phyloP scores from a whole-genome alignment of 2,888 invertebrate genomes.

The Lepas anatifera region DNA sequence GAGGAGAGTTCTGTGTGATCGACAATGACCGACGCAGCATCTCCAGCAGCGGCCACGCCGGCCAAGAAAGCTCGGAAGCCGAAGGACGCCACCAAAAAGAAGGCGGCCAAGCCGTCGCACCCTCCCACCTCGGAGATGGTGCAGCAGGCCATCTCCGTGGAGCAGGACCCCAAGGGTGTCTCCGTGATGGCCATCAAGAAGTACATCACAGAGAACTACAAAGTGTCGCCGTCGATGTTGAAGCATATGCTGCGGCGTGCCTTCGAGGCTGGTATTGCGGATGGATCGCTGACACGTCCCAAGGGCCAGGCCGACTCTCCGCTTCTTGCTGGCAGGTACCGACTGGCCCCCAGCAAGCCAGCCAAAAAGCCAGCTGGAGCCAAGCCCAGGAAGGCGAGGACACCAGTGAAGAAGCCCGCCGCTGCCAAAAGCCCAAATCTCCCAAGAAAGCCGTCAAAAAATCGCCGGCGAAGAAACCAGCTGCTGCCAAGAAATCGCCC shows the following conservation, averaged over 20 bases:
- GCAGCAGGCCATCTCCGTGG: conserved; percentile 30
- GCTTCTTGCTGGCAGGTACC: conserved; percentile 24
- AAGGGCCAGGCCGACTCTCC: conserved; percentile 26
- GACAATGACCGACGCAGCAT: too few relatives aligned
- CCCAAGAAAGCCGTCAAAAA: conserved; percentile 22
- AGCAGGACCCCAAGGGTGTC: conserved; percentile 36
- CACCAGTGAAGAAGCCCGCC: neutral
- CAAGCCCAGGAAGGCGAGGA: neutral
- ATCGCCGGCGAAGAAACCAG: conserved; percentile 21
- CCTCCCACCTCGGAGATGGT: conserved; percentile 30
- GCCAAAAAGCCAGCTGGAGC: neutral
- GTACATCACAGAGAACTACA: conserved; percentile 29
- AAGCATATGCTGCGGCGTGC: conserved; percentile 29
- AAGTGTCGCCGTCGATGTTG: neutral
- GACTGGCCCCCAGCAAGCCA: conserved; percentile 16
- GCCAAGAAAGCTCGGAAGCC: neutral
- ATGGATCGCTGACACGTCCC: conserved; percentile 32
- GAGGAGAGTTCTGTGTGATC: too few relatives aligned
- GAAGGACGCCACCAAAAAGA: neutral
- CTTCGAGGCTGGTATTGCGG: conserved; percentile 32
- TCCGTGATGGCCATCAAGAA: conserved; percentile 37
- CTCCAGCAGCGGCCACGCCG: neutral
- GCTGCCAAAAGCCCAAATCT: conserved; percentile 14
- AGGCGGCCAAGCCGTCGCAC: neutral
- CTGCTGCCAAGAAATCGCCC: conserved; percentile 9